Percentiles rank a stretch among this genome's conserved stretches.
phyloP scores from a whole-genome alignment of 1,140 invertebrate genomes.

The Dufourea novaeangliae region DNA sequence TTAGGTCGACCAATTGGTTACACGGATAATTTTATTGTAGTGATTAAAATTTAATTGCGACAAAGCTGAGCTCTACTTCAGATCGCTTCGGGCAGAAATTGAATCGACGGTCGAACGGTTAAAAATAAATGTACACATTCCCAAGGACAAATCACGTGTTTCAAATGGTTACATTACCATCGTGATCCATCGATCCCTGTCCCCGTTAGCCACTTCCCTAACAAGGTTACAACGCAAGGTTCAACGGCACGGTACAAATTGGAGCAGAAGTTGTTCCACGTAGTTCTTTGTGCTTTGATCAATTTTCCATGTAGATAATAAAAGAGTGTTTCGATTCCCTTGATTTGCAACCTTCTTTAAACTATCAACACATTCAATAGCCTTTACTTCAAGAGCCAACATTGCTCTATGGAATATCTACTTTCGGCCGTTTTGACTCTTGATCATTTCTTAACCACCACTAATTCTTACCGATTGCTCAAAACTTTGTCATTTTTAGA shows the following conservation, averaged over 20 bases:
- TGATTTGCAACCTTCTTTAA: too few species aligned
- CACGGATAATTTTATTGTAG: neutral
- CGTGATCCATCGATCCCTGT: conserved; percentile 33
- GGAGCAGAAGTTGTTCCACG: conserved; percentile 16
- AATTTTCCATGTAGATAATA: neutral
- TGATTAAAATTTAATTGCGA: neutral
- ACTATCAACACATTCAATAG: too few species aligned
- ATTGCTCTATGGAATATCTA: too few species aligned
- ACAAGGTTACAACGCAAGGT: conserved; percentile 41
- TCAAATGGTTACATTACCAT: conserved; percentile 26
- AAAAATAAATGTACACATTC: conserved; percentile 12
- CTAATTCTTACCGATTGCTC: too few species aligned
- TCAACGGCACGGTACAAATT: conserved; percentile 35
- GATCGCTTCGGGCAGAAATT: neutral
- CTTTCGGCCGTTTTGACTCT: too few species aligned
- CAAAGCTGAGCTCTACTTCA: neutral
- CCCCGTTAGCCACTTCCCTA: conserved; percentile 44
- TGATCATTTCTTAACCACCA: too few species aligned
- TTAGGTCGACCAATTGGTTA: too few species aligned
- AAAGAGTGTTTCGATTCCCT: neutral
- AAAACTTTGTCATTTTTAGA: too few species aligned
- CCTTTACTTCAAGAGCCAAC: too few species aligned
- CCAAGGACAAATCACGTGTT: conserved; percentile 37
- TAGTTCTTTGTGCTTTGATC: neutral
- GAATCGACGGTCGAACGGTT: neutral